Percentiles rank a stretch among this genome's conserved stretches.
phyloP scores from a whole-genome alignment of 2,113 vertebrate species.

The Hyperoodon ampullatus region DNA sequence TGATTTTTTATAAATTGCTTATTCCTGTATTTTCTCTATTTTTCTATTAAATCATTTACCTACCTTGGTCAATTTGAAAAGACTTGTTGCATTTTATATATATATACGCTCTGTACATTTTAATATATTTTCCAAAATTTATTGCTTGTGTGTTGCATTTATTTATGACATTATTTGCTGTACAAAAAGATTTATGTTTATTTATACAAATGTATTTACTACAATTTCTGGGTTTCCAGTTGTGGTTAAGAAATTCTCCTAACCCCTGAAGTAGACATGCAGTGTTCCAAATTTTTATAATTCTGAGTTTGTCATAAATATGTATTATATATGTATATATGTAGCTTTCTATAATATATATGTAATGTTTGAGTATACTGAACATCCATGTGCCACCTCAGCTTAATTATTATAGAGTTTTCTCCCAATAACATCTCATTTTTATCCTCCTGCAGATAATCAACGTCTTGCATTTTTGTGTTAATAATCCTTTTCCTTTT shows the following conservation, averaged over 20 bases:
- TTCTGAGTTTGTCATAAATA: not conserved
- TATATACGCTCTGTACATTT: not conserved
- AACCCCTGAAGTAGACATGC: not conserved
- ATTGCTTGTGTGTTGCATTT: not conserved
- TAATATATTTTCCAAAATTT: not conserved
- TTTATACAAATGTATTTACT: not conserved
- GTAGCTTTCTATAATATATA: not conserved
- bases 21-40: not conserved
- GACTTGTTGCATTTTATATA: not conserved
- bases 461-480: not conserved
- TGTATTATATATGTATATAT: not conserved
- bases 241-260: not conserved
- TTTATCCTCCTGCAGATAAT: not conserved
- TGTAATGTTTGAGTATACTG: not conserved
- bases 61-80: not conserved
- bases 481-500: not conserved
- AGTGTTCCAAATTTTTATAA: not conserved
- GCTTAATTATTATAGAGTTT: not conserved
- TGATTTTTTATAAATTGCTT: not conserved
- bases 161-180: not conserved
- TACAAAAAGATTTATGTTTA: not conserved
- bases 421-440: not conserved
- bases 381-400: accelerated
- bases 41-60: not conserved
- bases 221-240: not conserved